Evolutionary conservation across 2,888 invertebrate genomes (phyloP).

Genomic region (Arrhopalites spinosus): DNA sequence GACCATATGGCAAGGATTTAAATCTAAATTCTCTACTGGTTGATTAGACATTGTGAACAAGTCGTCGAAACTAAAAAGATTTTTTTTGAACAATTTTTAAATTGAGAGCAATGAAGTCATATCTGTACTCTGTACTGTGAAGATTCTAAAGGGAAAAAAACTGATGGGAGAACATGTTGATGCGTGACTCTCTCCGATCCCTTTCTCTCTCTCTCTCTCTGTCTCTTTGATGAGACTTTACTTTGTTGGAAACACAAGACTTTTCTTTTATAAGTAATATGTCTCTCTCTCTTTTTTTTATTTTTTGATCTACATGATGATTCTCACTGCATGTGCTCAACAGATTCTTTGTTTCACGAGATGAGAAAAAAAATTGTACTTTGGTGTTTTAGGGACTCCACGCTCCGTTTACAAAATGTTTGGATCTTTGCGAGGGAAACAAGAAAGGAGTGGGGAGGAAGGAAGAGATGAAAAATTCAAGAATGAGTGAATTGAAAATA

Average conservation of each 20-base stretch:
- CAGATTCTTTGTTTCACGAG: conserved; percentile 22
- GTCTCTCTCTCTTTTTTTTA: not conserved
- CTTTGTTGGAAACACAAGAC: not conserved
- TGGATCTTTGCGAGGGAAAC: no score
- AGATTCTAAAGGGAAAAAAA: not conserved
- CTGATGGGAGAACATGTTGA: not conserved
- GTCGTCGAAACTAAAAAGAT: not conserved
- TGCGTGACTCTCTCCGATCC: not conserved
- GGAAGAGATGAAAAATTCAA: no score
- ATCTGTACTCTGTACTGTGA: not conserved
- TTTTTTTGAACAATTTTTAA: not conserved
- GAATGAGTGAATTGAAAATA: not conserved
- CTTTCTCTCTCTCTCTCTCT: no score
- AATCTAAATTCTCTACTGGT: conserved; percentile 12
- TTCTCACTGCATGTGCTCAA: conserved; percentile 13
- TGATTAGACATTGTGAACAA: not conserved
- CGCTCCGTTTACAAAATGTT: no score
- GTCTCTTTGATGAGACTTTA: not conserved
- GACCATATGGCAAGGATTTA: not conserved
- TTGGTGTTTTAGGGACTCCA: no score
- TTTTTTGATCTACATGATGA: not conserved
- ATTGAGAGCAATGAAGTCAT: not conserved
- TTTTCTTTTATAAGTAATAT: not conserved
- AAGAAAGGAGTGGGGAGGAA: no score
- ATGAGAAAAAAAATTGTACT: not conserved